These are phyloP conservation scores for Heliopora coerulea DNA, from an alignment of 92 coral and sea anemone species.

Conservation along the genomic window DNA sequence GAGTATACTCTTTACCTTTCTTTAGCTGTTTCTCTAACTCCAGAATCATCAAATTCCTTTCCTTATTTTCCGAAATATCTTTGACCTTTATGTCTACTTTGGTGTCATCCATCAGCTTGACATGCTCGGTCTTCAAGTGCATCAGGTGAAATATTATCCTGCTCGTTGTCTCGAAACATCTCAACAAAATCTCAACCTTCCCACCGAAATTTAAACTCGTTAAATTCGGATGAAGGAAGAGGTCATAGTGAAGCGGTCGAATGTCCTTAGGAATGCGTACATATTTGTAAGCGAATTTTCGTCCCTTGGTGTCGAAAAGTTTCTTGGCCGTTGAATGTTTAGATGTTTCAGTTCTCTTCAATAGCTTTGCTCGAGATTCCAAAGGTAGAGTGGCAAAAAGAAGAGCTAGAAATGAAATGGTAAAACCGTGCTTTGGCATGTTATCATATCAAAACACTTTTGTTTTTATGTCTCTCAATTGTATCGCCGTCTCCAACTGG, in stretches of 20 bases:
- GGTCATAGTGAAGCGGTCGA: constrained; percentile 62
- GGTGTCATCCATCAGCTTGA: constrained; percentile 39
- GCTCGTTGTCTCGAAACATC: constrained; percentile 57
- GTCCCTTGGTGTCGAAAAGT: constrained; percentile 27
- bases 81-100: constrained; percentile 42
- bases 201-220: constrained; percentile 64
- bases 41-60: constrained; percentile 50
- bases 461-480: neutral
- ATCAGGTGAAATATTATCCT: constrained; percentile 65
- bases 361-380: constrained; percentile 7
- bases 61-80: constrained; percentile 36
- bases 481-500: neutral
- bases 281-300: constrained; percentile 48
- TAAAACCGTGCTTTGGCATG: neutral
- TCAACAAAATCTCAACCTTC: constrained; percentile 54
- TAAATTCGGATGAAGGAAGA: constrained; percentile 71
- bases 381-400: neutral
- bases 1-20: constrained; percentile 47
- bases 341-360: neutral
- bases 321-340: neutral
- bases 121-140: constrained; percentile 50
- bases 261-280: constrained; percentile 77
- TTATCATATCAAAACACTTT: neutral
- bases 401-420: neutral
- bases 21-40: constrained; percentile 29